Evolutionary conservation across 2,888 invertebrate species (phyloP).

Genomic region (Tineola bisselliella): DNA sequence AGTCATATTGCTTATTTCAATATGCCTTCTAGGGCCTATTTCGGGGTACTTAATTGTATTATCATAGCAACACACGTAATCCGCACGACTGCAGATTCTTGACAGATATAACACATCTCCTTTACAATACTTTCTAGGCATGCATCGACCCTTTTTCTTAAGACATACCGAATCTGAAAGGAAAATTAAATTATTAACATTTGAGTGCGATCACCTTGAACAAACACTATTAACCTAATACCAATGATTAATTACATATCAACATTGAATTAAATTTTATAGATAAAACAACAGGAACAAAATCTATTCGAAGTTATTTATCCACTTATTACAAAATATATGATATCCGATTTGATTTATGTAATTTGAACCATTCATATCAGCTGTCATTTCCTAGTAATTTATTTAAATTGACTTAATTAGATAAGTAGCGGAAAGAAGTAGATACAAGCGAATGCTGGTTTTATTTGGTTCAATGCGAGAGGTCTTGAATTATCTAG

Average conservation of each 20-base stretch:
- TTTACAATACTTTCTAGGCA: conserved; percentile 28
- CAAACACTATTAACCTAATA: background rate
- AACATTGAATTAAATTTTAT: too few species aligned
- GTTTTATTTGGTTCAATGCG: background rate
- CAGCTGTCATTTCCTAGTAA: background rate
- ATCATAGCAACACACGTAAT: conserved; percentile 44
- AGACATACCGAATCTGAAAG: conserved; percentile 34
- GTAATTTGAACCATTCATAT: too few species aligned
- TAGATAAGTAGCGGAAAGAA: background rate
- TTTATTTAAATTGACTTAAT: background rate
- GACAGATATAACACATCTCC: conserved; percentile 36
- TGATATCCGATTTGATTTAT: too few species aligned
- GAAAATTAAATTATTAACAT: background rate
- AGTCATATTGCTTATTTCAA: background rate
- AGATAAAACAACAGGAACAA: too few species aligned
- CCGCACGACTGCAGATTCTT: conserved; percentile 31
- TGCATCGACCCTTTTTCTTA: conserved; percentile 33
- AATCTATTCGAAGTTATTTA: too few species aligned
- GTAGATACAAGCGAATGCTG: background rate
- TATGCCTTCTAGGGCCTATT: background rate
- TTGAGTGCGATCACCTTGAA: too few species aligned
- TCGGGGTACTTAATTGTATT: conserved; percentile 21
- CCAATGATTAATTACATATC: background rate
- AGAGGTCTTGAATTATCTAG: background rate
- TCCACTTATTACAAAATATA: too few species aligned